A percentile compares a stretch with the other conserved stretches of the same genome.
Conservation (phyloP, 2,888 invertebrate genomes). For the Biston betularia region DNA sequence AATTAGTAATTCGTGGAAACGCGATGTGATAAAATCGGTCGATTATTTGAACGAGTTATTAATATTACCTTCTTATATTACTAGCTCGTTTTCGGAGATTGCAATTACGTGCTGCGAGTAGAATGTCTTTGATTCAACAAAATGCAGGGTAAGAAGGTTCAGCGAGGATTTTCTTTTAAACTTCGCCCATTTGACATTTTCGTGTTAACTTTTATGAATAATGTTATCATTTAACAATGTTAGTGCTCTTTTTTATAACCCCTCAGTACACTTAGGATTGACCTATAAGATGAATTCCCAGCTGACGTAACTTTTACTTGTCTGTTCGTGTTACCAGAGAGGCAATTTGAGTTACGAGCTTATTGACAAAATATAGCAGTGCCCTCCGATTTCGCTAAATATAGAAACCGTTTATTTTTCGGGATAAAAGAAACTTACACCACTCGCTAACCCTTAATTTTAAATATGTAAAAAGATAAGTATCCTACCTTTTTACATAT, state of each 20-base stretch:
- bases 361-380: no score
- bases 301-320: no score
- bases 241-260: background rate
- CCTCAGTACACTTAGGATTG: background rate
- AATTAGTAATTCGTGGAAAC: slow-evolving; percentile 19
- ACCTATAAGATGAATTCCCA: background rate
- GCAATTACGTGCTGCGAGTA: slow-evolving; percentile 17
- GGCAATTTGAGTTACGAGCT: no score
- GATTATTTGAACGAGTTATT: slow-evolving; percentile 26
- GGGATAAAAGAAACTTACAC: no score
- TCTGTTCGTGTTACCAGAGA: no score
- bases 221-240: background rate
- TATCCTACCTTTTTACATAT: no score
- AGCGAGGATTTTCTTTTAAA: background rate
- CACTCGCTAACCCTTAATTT: no score
- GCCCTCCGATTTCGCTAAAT: no score
- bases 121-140: slow-evolving; percentile 17
- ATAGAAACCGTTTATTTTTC: no score
- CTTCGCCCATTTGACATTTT: background rate
- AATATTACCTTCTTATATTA: slow-evolving; percentile 19
- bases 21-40: slow-evolving; percentile 14
- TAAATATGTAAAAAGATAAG: no score
- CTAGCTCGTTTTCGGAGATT: slow-evolving; percentile 21
- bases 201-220: background rate
- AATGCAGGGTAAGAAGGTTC: slow-evolving; percentile 8